Conservation (phyloP, 2,888 invertebrate species). For the Cataglyphis albicans region DNA sequence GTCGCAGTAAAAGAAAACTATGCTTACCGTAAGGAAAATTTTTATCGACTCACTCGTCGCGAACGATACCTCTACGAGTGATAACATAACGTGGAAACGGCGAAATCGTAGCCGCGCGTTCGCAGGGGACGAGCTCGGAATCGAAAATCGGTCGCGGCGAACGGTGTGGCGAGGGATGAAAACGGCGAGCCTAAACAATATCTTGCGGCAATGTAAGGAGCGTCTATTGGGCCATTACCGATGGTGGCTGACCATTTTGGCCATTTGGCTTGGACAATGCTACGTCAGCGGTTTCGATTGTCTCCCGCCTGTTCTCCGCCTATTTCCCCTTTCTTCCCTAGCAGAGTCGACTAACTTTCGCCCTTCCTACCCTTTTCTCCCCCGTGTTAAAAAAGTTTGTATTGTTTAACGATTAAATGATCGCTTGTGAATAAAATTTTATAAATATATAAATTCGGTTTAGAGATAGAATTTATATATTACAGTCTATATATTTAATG, state of each 20-base stretch:
- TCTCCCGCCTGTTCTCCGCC: constrained; percentile 66
- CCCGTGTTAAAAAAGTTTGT: constrained; percentile 42
- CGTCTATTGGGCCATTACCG: constrained; percentile 86
- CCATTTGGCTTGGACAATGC: constrained; percentile 85
- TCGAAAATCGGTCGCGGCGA: constrained; percentile 70
- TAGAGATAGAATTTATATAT: neutral
- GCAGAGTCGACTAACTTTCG: constrained; percentile 62
- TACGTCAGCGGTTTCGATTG: constrained; percentile 83
- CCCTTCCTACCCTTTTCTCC: constrained; percentile 58
- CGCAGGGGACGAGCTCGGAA: constrained; percentile 55
- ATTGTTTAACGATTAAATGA: constrained; percentile 65
- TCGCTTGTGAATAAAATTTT: constrained; percentile 29
- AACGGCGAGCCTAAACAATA: constrained; percentile 84
- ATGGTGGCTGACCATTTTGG: constrained; percentile 84
- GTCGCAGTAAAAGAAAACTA: constrained; percentile 23
- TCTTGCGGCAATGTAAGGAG: constrained; percentile 85
- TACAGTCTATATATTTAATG: neutral
- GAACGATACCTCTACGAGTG: constrained; percentile 65
- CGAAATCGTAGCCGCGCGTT: constrained; percentile 49
- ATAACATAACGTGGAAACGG: constrained; percentile 67
- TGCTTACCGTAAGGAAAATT: constrained; percentile 44
- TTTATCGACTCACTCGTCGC: constrained; percentile 41
- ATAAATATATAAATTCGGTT: neutral
- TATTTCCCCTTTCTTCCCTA: constrained; percentile 66
- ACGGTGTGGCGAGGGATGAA: constrained; percentile 55